Evolutionary conservation across 2,797 vertebrate species (phyloP), one percentile per base, ranked within the genome.

Genomic region (Holocentrus rufus): DNA sequence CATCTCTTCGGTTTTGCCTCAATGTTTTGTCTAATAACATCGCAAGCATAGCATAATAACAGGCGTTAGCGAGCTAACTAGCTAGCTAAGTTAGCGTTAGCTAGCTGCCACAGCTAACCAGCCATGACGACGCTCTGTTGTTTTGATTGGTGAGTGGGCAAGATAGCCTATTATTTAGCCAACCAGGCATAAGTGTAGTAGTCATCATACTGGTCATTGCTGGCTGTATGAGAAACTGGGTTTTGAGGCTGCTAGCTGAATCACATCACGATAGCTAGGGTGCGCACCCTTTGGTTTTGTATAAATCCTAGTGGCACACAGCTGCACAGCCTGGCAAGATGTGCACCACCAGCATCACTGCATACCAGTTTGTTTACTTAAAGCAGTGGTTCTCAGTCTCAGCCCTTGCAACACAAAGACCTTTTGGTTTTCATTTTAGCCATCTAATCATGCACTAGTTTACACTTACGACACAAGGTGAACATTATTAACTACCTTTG

Each of bases 111-210:
- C 80, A 71, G 91, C 89, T 90, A 90, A 87, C 85, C 74, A 89
- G 83, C 84, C 83, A 79, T 90, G 89, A 88, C 89, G 90, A 87
- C 80, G 85, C 60, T 86, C 69, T 85, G 88, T 90, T 92, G 87
- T 92, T 92, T 88, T 91, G 85, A 80, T 88, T 77, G 72, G 75
- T 70, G 72, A 86, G 79, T 79, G 72, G 57, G 79, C 62, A 76
- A 25, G 10, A 70, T 49, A 74, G 81, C 30, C 74, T 80, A 68
- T 74, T 81, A 75, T 80, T 82, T 57, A 72, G 55, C 65, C 61
- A 57, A 59, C 36, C 79, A 62, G 30, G 2, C 49, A 18, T 36
- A 36, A 54, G 66, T 39, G 67, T 20, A 75, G 67, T 20, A 75
- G 62, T 66, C 77, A 54, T 27, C 74, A 67, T 62, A 52, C 8